Evolutionary conservation across 2,113 vertebrate species (phyloP).

Genomic region (Percina caprodes): DNA sequence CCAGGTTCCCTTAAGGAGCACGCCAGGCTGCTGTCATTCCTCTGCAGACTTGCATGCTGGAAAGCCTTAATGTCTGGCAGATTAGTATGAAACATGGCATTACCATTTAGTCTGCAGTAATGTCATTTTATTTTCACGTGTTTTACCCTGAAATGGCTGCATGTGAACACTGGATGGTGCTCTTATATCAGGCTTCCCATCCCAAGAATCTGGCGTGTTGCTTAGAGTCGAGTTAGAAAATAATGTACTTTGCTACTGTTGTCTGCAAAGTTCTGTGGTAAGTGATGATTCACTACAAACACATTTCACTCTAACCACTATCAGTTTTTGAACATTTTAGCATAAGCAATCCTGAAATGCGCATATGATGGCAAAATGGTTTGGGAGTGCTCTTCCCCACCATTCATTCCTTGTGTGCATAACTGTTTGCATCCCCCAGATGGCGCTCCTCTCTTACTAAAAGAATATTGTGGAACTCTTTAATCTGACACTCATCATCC

Average conservation of each 20-base stretch:
- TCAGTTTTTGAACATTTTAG: not conserved
- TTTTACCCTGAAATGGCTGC: not conserved
- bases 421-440: slow-evolving; percentile 65
- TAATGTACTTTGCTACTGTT: fast-evolving
- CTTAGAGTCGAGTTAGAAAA: not conserved
- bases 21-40: slow-evolving; percentile 6
- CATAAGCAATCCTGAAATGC: not conserved
- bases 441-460: slow-evolving; percentile 66
- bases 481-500: slow-evolving; percentile 60
- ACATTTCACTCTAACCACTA: not conserved
- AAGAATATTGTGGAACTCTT: slow-evolving; percentile 28
- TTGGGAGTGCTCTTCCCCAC: slow-evolving; percentile 67
- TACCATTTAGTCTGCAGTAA: slow-evolving; percentile 3
- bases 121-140: not conserved
- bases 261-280: not conserved
- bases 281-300: not conserved
- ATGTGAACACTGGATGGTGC: slow-evolving; percentile 59
- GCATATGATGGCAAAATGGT: not conserved
- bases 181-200: slow-evolving; percentile 15
- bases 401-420: not conserved
- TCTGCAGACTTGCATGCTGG: not conserved
- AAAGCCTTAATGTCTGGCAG: not conserved
- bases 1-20: slow-evolving; percentile 23
- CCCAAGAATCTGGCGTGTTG: not conserved
- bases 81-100: slow-evolving; percentile 16